Evolutionary conservation across 2,888 invertebrate genomes (phyloP), one percentile per base, ranked within the genome.

Genomic region (Trissolcus brochymenae): DNA sequence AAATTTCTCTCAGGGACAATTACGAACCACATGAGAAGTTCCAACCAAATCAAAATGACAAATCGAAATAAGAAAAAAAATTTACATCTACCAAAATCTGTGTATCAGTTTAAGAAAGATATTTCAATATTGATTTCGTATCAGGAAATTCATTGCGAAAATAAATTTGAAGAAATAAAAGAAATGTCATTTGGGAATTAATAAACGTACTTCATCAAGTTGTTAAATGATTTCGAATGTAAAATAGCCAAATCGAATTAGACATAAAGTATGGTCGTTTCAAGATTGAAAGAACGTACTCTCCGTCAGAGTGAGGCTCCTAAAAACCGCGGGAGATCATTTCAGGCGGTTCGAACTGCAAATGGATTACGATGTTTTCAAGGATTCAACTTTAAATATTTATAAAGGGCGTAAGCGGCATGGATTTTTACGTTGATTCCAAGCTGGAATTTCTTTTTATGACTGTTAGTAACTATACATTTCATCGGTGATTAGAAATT

Each of bases 371-470:
- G 79, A 71, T 78, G 70, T 81, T 82, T 83, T 83, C 79, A 76
- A 73, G 79, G 79, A 81, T 82, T 72, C 79, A 14, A 40, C 50
- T 77, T 35, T 81, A 82, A 84, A 84, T 83, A 83, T 84, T 83
- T 84, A 81, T 81, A 82, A 82, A 82, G 66, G 74, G 35, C 41
- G 62, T 60, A 25, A 66, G 50, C 14, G 16, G 61, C 53, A 76
- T 65, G 46, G 61, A 64, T 61, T 71, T 54, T 4, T 25, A 25
- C 25, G 25, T 25, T 25, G 25, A 25, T 25, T 25, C 2, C 66
- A 62, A 35, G 11, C 55, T 54, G 67, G 29, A 41, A 60, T 62
- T 67, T 67, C 35, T 43, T 64, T 76, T 71, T 66, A 76, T 41
- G 64, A 71, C 19, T 59, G 53, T 11, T 14, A 19, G 43, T 40